Conservation (phyloP, 37 sponge, comb jelly and placozoan genomes). For the Beroe ovata region DNA sequence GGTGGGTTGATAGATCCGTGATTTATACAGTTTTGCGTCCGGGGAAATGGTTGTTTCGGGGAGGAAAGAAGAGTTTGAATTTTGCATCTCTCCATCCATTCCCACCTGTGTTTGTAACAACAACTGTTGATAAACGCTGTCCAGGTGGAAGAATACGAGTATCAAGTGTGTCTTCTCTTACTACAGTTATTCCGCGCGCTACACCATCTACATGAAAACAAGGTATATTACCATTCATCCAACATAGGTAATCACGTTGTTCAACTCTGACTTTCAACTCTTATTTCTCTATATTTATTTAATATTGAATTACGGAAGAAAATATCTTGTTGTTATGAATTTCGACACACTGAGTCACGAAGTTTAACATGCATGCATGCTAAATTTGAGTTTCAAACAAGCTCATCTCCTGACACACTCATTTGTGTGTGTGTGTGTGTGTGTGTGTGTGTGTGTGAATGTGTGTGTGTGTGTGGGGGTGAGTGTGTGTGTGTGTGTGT, state of each 20-base stretch:
- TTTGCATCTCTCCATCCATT: no score
- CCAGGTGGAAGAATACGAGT: slow-evolving; percentile 66
- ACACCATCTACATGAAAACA: slow-evolving; percentile 44
- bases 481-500: not conserved
- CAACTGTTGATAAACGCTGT: no score
- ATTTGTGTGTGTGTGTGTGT: not conserved
- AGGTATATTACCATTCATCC: slow-evolving; percentile 4
- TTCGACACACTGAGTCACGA: not conserved
- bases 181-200: slow-evolving; percentile 48
- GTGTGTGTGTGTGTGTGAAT: not conserved
- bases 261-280: no score
- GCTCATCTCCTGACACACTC: not conserved
- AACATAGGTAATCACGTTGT: not conserved
- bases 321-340: not conserved
- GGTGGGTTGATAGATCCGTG: not conserved
- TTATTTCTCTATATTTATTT: no score
- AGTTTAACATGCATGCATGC: slow-evolving; percentile 17
- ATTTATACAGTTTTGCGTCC: not conserved
- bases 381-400: slow-evolving; percentile 1
- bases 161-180: slow-evolving; percentile 41
- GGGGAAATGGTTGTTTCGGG: no score
- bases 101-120: no score
- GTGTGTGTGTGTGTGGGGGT: not conserved
- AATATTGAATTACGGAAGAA: no score
- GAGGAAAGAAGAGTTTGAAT: no score